Evolutionary conservation across 2,113 vertebrate species (phyloP).

Genomic region (Tichodroma muraria): DNA sequence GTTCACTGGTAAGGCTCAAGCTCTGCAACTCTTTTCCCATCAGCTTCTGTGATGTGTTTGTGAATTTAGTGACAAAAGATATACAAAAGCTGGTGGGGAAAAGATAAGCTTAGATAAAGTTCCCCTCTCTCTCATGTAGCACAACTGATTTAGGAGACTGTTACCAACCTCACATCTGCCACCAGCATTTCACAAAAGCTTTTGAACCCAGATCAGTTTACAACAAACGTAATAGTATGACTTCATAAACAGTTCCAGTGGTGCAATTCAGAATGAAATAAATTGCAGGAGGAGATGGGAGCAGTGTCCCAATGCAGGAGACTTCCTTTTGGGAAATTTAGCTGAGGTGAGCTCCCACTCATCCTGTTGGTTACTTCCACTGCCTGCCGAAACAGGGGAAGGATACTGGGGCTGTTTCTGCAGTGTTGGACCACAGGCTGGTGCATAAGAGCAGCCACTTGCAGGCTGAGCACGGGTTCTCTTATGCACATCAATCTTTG

Average conservation of each 20-base stretch:
- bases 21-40: background rate
- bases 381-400: background rate
- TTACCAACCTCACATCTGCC: background rate
- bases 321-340: background rate
- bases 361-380: background rate
- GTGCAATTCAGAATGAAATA: background rate
- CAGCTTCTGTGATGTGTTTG: background rate
- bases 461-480: background rate
- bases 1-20: background rate
- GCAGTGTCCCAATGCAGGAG: background rate
- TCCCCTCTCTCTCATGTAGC: background rate
- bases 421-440: background rate
- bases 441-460: background rate
- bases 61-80: background rate
- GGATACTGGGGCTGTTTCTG: background rate
- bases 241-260: background rate
- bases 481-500: background rate
- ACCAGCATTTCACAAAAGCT: background rate
- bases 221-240: background rate
- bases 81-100: background rate
- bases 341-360: background rate
- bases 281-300: background rate
- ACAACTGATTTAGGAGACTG: background rate
- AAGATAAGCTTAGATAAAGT: background rate
- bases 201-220: background rate